Evolutionary conservation across 2,113 vertebrate genomes (phyloP), one percentile per base, ranked within the genome.

Genomic region (Ceuthmochares aereus): DNA sequence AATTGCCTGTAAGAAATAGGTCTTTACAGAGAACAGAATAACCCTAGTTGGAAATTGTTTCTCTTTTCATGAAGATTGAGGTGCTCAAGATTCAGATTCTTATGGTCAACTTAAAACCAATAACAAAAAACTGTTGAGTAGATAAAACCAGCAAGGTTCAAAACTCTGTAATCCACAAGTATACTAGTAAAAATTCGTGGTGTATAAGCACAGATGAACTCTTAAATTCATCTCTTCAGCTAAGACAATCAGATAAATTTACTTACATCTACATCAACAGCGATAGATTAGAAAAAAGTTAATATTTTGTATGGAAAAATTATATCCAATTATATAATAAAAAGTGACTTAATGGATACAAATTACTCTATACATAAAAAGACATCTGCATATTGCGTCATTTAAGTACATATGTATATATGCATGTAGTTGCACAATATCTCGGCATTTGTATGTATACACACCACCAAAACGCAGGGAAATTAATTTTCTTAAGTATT

Each of bases 391-490:
- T 21, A 74, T 21, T 40, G 27, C 40, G n/a, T 74, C 54, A 58
- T 74, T 73, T 32, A 56, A 43, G 37, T 43, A 74, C 23, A 4
- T 55, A 29, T 55, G 29, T 30, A 64, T 2, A 36, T 32, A 55
- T 8, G 34, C 18, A 45, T 0, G 2, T 49, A 79, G 0, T 0
- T 14, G 25, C 14, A 52, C 25, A 52, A 63, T 4, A 49, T 1
- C 0, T 1, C 7, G 75, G 22, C 12, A 4, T 2, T 0, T 42
- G 2, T 40, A 66, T 2, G 2, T 9, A 43, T 1, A 56, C 12
- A 45, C 22, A 37, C 7, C 0, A 0, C 8, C 54, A 84, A 70
- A 84, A 74, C 5, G 19, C 43, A 69, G 12, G 12, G 27, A 56
- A 75, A 70, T 58, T 19, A 36, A 22, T 63, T 76, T 49, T 64